Base-by-base conservation (phyloP, 2,888 invertebrate species). In the Hemithea aestivaria region DNA sequence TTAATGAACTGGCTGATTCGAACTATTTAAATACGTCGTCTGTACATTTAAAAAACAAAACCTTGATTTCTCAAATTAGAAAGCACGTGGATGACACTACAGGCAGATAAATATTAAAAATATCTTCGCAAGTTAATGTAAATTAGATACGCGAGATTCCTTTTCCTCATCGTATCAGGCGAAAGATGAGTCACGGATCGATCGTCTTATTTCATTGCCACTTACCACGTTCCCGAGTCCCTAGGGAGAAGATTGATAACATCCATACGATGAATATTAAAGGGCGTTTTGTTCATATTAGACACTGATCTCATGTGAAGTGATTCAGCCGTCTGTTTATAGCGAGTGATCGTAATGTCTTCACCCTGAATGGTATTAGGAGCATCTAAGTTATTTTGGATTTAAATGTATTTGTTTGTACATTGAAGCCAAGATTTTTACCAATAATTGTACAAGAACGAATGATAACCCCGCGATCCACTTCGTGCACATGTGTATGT, bases 271-370 rank as follows among this genome's bases (percentile, higher is more conserved):
- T 16, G 5, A 27, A 33, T 33, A 33, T 33, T 20, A 35, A 35
- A 30, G 41, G 10, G 23, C 16, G 28, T 29, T 34, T 34, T 28
- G 22, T 25, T 16, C 20, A 31, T 45, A 54, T 53, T 54, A 59
- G 53, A 55, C 27, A 50, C 64, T 78, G 73, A 75, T 77, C 69
- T 77, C 73, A 78, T 67, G 66, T 57, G 37, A 50, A 50, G 64
- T 78, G 79, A 81, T 62, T 81, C 77, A 77, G 54, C 49, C 34
- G 24, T 43, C 72, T 66, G 53, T 66, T 60, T 70, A 66, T 56
- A 65, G 66, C 32, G 35, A 29, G 40, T 34, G 52, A 56, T 50
- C 56, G 51, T 52, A 56, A 49, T 48, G 43, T 56, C 48, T 47
- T 40, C 40, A 44, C 58, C 61, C 37, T 47, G 57, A 53, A 53